These are phyloP conservation scores for Zaprionus nigranus DNA, from an alignment of 1,140 invertebrate species.

Conservation along the genomic window DNA sequence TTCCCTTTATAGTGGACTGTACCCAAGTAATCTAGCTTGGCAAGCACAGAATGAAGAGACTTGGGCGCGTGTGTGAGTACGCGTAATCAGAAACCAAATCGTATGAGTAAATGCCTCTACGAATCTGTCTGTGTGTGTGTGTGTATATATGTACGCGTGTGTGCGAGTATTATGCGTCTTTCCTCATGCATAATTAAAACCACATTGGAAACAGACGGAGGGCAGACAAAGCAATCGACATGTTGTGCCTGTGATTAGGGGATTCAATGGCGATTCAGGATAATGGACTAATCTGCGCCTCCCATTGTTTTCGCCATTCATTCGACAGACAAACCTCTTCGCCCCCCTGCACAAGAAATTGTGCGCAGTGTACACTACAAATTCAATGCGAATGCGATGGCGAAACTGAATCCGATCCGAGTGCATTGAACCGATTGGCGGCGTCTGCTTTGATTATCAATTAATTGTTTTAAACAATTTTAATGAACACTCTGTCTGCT, in stretches of 20 bases:
- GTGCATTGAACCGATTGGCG: background rate
- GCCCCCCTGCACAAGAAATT: background rate
- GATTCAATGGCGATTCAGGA: conserved; percentile 1
- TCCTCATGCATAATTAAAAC: conserved; percentile 10
- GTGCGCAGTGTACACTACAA: background rate
- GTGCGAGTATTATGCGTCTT: conserved; percentile 4
- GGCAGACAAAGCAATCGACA: background rate
- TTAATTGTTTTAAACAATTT: conserved; percentile 9
- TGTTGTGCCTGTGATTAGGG: background rate
- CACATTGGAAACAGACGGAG: background rate
- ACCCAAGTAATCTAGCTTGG: background rate
- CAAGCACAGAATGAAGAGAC: background rate
- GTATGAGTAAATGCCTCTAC: background rate
- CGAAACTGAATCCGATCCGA: background rate
- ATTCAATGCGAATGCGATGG: background rate
- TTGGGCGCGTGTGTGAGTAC: background rate
- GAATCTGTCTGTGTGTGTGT: background rate
- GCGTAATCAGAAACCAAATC: background rate
- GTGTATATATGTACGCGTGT: too few relatives aligned
- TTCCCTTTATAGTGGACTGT: background rate
- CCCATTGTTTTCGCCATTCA: background rate
- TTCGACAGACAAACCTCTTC: background rate
- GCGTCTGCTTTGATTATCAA: background rate
- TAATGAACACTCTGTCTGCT: background rate
- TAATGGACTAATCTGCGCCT: background rate